These are phyloP conservation scores for Cossypha polioptera DNA, from an alignment of 2,797 vertebrate genomes.

Conservation along the genomic window DNA sequence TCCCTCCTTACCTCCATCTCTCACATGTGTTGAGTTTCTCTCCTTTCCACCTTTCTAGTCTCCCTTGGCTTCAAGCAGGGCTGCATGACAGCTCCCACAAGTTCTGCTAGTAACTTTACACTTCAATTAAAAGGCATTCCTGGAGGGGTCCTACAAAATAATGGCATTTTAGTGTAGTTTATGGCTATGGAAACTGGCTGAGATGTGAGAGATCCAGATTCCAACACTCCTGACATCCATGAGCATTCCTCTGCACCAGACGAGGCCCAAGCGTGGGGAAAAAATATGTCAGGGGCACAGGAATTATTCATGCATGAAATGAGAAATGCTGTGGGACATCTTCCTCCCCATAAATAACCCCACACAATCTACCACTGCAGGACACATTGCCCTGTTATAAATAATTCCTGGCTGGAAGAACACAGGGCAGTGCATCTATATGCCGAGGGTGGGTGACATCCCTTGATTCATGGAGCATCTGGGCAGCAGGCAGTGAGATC, in stretches of 20 bases:
- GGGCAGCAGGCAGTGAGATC: neutral
- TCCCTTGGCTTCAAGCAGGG: neutral
- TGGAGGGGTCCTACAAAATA: neutral
- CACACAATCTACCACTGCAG: neutral
- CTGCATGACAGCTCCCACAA: neutral
- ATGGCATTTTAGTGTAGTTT: neutral
- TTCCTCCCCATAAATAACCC: conserved; percentile 33
- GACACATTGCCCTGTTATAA: neutral
- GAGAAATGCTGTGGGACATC: neutral
- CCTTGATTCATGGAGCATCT: neutral
- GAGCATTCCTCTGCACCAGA: neutral
- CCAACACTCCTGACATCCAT: neutral
- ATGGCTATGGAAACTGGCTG: neutral
- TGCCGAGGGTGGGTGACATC: neutral
- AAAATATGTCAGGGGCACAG: neutral
- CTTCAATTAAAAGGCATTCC: neutral
- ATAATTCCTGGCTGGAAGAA: neutral
- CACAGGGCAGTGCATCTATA: neutral
- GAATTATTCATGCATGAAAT: conserved; percentile 30
- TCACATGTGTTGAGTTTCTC: neutral
- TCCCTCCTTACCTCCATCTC: neutral
- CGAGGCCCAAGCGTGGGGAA: neutral
- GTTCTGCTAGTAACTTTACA: neutral
- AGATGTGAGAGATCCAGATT: neutral
- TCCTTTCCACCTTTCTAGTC: neutral